phyloP scores from a whole-genome alignment of 2,888 invertebrate genomes.

The Marronus borbonicus region DNA sequence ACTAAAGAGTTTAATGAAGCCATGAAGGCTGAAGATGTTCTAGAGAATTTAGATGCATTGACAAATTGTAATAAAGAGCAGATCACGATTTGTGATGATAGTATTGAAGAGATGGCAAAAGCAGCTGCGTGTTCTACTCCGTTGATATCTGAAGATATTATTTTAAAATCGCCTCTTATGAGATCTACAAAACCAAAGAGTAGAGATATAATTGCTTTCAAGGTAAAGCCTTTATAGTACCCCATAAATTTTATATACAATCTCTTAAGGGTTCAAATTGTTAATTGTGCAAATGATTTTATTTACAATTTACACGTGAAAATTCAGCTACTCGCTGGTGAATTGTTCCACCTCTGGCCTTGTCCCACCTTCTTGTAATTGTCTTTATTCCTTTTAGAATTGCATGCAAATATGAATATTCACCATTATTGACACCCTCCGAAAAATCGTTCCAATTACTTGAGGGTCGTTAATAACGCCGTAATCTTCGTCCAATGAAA shows the following conservation, averaged over 20 bases:
- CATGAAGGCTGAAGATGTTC: not conserved
- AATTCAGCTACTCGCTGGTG: too few species aligned
- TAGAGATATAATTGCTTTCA: constrained; percentile 60
- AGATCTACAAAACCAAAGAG: constrained; percentile 50
- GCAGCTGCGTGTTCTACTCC: not conserved
- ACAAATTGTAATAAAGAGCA: not conserved
- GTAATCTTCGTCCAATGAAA: too few species aligned
- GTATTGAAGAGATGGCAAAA: constrained; percentile 11
- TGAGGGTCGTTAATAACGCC: too few species aligned
- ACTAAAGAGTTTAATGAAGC: not conserved
- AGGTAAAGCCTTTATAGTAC: constrained; percentile 53
- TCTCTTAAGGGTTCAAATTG: too few species aligned
- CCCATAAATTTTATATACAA: constrained; percentile 23
- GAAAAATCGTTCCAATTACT: too few species aligned
- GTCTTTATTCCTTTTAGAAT: too few species aligned
- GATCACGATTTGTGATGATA: constrained; percentile 23
- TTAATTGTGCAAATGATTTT: too few species aligned
- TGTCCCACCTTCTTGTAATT: too few species aligned
- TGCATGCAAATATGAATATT: too few species aligned
- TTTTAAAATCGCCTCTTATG: constrained; percentile 53
- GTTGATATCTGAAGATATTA: constrained; percentile 49
- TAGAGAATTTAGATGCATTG: not conserved
- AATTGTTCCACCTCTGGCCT: too few species aligned
- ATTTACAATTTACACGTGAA: too few species aligned
- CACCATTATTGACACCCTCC: too few species aligned